Conservation (phyloP, 1,140 invertebrate species). For the Drosophila paulistorum region DNA sequence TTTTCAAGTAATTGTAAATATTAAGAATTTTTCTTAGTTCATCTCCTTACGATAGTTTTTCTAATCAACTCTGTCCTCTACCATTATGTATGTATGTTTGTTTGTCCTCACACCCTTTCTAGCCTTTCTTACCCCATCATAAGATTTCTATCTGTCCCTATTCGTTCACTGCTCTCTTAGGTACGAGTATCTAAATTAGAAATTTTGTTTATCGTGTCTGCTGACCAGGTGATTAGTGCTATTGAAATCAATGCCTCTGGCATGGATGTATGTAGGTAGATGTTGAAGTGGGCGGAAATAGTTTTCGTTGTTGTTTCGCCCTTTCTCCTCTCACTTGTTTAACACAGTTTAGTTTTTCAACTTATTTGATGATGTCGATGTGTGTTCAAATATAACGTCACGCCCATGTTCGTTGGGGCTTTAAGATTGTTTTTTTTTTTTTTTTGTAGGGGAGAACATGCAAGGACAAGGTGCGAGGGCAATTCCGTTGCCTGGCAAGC, state of each 20-base stretch:
- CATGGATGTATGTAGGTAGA: neutral
- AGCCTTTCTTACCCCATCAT: neutral
- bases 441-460: too few species aligned
- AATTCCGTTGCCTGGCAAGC: constrained; percentile 44
- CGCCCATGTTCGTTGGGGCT: constrained; percentile 5
- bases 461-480: neutral
- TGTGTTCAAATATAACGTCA: constrained; percentile 26
- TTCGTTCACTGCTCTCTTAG: neutral
- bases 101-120: neutral
- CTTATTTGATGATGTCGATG: constrained; percentile 25
- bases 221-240: constrained; percentile 61
- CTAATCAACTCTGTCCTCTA: neutral
- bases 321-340: too few species aligned
- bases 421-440: neutral
- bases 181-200: neutral
- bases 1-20: too few species aligned
- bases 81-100: neutral
- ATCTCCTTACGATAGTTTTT: too few species aligned
- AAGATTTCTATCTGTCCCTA: neutral
- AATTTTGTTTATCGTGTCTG: constrained; percentile 1
- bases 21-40: too few species aligned
- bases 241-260: constrained; percentile 48
- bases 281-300: constrained; percentile 26
- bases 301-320: neutral
- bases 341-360: neutral